phyloP scores from a whole-genome alignment of 2,888 invertebrate species.

The Scelioninae gen. 2 region DNA sequence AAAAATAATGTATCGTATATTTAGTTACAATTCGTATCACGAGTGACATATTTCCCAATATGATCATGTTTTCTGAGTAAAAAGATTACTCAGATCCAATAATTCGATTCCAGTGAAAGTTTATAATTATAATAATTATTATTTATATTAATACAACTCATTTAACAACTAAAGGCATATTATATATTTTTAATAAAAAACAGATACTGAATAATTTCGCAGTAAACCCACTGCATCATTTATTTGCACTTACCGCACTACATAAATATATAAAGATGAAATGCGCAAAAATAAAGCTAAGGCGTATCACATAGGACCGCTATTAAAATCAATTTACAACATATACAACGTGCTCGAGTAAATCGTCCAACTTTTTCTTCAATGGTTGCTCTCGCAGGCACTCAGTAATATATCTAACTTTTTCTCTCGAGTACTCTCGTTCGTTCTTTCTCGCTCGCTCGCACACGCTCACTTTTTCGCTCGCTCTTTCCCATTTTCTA shows the following conservation, averaged over 20 bases:
- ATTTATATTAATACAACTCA: no score
- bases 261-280: constrained; percentile 67
- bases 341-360: constrained; percentile 60
- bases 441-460: constrained; percentile 16
- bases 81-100: no score
- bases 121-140: no score
- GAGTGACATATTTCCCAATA: no score
- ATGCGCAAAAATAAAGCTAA: constrained; percentile 60
- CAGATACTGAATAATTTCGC: constrained; percentile 58
- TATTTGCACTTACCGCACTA: constrained; percentile 70
- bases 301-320: constrained; percentile 59
- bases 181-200: no score
- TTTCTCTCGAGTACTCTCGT: constrained; percentile 10
- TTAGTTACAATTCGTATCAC: no score
- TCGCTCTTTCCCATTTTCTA: constrained; percentile 9
- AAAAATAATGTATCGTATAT: no score
- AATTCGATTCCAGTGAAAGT: no score
- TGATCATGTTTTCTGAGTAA: no score
- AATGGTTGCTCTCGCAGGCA: not conserved
- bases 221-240: constrained; percentile 68
- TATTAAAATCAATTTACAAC: constrained; percentile 64
- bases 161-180: no score
- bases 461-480: not conserved
- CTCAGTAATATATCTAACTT: not conserved
- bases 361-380: constrained; percentile 26